Conservation (phyloP, 1,140 invertebrate genomes). For the Pseudomyrmex pallidus region DNA sequence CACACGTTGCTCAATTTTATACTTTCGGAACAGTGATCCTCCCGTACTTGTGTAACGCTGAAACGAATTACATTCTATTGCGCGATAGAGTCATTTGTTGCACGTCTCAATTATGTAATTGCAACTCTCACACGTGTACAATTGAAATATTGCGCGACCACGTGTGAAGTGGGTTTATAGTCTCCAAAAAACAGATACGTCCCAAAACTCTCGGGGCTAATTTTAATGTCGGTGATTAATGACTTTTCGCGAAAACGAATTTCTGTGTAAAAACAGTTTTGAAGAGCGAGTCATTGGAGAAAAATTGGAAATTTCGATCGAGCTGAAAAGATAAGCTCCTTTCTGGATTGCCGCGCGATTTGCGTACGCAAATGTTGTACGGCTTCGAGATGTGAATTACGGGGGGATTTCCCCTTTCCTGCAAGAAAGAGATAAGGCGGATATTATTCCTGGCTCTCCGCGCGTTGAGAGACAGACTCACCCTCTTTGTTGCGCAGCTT, state of each 20-base stretch:
- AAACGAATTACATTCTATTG: slow-evolving; percentile 25
- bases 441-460: slow-evolving; percentile 9
- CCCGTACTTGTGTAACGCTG: not conserved
- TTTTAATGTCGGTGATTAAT: not conserved
- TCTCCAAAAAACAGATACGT: not conserved
- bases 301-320: not conserved
- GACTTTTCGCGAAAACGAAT: no score
- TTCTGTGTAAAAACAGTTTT: not conserved
- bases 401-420: not conserved
- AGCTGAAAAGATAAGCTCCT: not conserved
- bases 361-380: slow-evolving; percentile 1
- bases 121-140: not conserved
- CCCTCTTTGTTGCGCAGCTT: slow-evolving; percentile 24
- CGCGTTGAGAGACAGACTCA: not conserved
- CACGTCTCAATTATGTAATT: slow-evolving; percentile 14
- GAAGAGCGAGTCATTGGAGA: not conserved
- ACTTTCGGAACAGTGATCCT: not conserved
- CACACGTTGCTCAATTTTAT: not conserved
- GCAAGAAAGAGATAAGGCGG: slow-evolving; percentile 43
- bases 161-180: not conserved
- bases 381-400: slow-evolving; percentile 46
- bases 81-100: not conserved
- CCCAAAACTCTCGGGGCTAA: not conserved
- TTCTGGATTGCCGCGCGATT: not conserved
- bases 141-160: not conserved